Percentiles rank a stretch among this genome's conserved stretches.
Conservation (phyloP, 2,113 vertebrate species). For the Mustelus asterias region DNA sequence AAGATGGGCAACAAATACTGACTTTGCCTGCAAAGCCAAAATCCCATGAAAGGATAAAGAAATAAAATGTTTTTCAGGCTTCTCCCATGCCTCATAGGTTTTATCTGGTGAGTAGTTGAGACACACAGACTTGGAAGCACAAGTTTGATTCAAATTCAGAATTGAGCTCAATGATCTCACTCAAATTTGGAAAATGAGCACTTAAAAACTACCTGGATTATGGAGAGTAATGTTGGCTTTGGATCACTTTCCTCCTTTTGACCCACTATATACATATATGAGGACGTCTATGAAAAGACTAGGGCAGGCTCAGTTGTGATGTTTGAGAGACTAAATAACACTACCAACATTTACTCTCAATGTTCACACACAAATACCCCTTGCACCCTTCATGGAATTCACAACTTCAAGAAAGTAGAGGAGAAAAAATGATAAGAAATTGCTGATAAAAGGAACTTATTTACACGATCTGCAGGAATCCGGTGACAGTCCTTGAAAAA, state of each 20-base stretch:
- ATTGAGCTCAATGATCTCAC: not conserved
- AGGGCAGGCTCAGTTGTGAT: not conserved
- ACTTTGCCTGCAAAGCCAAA: too few species aligned
- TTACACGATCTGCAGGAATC: not conserved
- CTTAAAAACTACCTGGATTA: not conserved
- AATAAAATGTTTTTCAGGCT: too few species aligned
- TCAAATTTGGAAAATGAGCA: not conserved
- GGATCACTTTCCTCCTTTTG: not conserved
- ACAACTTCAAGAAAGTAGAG: not conserved
- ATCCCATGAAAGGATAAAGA: too few species aligned
- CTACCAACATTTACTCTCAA: not conserved
- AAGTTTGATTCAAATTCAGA: not conserved
- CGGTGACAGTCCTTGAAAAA: not conserved
- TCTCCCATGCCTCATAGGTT: not conserved
- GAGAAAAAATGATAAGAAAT: not conserved
- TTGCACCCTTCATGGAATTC: not conserved
- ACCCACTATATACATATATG: not conserved
- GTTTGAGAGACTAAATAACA: not conserved
- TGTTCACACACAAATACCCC: not conserved
- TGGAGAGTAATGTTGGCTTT: not conserved
- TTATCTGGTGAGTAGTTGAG: not conserved
- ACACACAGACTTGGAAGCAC: not conserved
- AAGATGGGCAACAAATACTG: too few species aligned
- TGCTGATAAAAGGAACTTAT: not conserved
- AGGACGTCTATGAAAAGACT: not conserved